These are phyloP conservation scores for Patagioenas fasciata DNA, from an alignment of 2,113 vertebrate species.

Conservation along the genomic window DNA sequence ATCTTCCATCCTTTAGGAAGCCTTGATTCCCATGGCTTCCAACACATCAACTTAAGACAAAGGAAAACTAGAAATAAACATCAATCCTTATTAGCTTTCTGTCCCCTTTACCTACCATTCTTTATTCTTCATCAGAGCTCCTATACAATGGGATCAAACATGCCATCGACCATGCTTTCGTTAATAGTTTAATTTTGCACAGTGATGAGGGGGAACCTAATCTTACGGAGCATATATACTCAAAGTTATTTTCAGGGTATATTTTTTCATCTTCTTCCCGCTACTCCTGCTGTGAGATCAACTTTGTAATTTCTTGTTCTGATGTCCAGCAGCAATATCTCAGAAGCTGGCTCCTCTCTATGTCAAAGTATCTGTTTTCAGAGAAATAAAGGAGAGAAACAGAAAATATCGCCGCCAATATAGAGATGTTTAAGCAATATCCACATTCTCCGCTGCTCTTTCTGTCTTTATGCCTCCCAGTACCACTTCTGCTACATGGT, in stretches of 20 bases:
- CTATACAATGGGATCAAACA: background rate
- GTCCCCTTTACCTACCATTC: background rate
- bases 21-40: background rate
- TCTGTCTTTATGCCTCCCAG: background rate
- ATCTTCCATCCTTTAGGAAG: background rate
- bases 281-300: background rate
- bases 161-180: background rate
- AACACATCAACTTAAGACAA: background rate
- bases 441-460: background rate
- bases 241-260: background rate
- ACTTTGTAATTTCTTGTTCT: background rate
- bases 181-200: background rate
- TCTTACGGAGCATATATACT: background rate
- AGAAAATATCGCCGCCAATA: background rate
- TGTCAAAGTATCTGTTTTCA: background rate
- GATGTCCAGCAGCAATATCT: background rate
- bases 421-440: background rate
- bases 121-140: background rate
- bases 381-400: background rate
- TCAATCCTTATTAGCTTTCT: background rate
- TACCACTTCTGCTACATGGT: background rate
- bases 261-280: background rate
- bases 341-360: background rate
- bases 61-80: background rate
- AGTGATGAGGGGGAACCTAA: background rate